Evolutionary conservation across 2,888 invertebrate genomes (phyloP).

Genomic region (Thumatha senex): DNA sequence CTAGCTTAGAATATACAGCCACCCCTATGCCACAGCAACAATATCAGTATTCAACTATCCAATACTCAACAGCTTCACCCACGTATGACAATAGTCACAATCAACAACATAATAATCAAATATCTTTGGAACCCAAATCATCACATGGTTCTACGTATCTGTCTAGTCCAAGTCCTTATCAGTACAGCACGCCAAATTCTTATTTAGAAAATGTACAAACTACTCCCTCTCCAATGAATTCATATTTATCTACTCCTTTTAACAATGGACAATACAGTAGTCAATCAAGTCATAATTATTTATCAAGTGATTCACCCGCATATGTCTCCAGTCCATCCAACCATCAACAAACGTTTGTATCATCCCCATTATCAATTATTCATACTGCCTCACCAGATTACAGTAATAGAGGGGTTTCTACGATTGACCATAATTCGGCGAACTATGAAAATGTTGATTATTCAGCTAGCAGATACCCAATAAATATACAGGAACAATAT

Average conservation of each 20-base stretch:
- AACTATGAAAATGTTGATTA: constrained; percentile 65
- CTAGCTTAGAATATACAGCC: constrained; percentile 65
- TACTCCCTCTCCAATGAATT: constrained; percentile 64
- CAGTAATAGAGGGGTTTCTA: constrained; percentile 56
- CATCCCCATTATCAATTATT: constrained; percentile 65
- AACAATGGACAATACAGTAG: constrained; percentile 65
- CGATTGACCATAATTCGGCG: constrained; percentile 51
- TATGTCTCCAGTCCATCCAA: constrained; percentile 69
- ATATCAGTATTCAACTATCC: constrained; percentile 44
- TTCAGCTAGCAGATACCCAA: constrained; percentile 65
- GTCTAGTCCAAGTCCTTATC: constrained; percentile 54
- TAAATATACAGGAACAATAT: constrained; percentile 59
- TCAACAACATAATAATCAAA: constrained; percentile 57
- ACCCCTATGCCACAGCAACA: constrained; percentile 65
- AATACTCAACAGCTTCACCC: constrained; percentile 60
- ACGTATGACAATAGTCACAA: constrained; percentile 51
- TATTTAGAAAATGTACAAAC: constrained; percentile 62
- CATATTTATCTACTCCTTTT: constrained; percentile 62
- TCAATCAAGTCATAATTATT: constrained; percentile 62
- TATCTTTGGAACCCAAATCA: constrained; percentile 59
- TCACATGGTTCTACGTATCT: constrained; percentile 54
- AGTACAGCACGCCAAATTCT: constrained; percentile 57
- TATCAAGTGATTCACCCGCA: constrained; percentile 71
- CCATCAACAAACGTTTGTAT: constrained; percentile 64
- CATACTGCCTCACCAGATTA: constrained; percentile 66